phyloP scores from a whole-genome alignment of 2,797 vertebrate genomes.

The Mallotus villosus region DNA sequence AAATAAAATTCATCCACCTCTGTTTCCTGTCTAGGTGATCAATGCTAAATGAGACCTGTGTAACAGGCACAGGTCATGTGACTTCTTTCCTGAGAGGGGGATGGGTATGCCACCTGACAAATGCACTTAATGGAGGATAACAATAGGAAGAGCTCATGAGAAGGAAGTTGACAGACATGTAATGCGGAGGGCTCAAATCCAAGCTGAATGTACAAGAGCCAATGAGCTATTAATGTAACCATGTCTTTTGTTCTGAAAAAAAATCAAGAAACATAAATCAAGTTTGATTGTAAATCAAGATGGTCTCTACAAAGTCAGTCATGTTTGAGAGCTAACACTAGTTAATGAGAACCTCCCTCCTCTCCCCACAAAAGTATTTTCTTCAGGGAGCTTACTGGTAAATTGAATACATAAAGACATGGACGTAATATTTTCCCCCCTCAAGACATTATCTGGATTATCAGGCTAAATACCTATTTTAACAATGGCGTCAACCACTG shows the following conservation, averaged over 20 bases:
- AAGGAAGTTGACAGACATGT: slow-evolving; percentile 13
- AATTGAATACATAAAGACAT: neutral
- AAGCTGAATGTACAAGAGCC: slow-evolving; percentile 13
- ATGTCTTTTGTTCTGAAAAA: neutral
- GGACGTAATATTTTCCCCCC: neutral
- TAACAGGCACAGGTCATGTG: slow-evolving; percentile 38
- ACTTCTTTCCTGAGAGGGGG: slow-evolving; percentile 64
- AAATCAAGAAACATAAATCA: neutral
- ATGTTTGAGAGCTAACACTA: neutral
- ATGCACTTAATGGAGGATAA: slow-evolving; percentile 30
- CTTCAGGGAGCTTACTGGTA: neutral
- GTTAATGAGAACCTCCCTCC: neutral
- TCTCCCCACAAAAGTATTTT: neutral
- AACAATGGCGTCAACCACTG: slow-evolving; percentile 10
- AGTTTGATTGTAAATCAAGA: neutral
- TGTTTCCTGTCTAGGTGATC: slow-evolving; percentile 29
- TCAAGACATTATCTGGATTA: neutral
- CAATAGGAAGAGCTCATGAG: slow-evolving; percentile 6
- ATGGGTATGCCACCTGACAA: slow-evolving; percentile 17
- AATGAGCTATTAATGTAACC: slow-evolving; percentile 13
- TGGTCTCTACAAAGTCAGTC: too few species aligned
- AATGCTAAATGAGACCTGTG: slow-evolving; percentile 29
- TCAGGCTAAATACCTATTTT: neutral
- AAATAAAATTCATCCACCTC: slow-evolving; percentile 31
- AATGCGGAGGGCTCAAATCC: slow-evolving; percentile 11